Percentiles rank a stretch among this genome's conserved stretches.
Conservation (phyloP, 2,888 invertebrate genomes). For the Itoplectis maculator region DNA sequence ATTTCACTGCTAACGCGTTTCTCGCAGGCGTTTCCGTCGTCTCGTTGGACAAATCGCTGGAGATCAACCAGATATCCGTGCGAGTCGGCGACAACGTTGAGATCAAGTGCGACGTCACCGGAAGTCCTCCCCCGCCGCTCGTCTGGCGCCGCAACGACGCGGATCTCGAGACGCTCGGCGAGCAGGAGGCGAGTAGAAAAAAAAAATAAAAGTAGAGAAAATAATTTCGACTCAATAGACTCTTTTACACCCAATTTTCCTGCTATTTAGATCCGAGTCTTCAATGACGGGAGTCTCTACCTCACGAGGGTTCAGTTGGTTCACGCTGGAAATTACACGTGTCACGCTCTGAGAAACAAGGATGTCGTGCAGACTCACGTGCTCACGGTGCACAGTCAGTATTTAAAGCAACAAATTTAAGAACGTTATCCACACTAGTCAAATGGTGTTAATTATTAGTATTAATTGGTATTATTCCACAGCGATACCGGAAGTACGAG, state of each 20-base stretch:
- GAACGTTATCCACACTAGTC: too few relatives aligned
- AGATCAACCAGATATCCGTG: constrained; percentile 89
- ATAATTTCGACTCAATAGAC: background rate
- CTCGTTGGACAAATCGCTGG: constrained; percentile 89
- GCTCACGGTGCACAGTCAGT: constrained; percentile 90
- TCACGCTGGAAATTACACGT: constrained; percentile 92
- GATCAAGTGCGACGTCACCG: constrained; percentile 91
- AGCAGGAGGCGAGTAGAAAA: constrained; percentile 85
- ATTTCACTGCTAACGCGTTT: background rate
- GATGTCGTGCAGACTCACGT: constrained; percentile 91
- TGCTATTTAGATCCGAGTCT: constrained; percentile 86
- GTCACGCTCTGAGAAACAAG: constrained; percentile 90
- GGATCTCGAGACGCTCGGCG: constrained; percentile 87
- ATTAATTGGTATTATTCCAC: constrained; percentile 46
- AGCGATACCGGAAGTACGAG: constrained; percentile 91
- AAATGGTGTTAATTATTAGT: too few relatives aligned
- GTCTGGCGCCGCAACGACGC: constrained; percentile 90
- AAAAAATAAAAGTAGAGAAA: background rate
- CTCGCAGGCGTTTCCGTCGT: constrained; percentile 89
- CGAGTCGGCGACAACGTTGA: constrained; percentile 91
- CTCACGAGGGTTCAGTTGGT: constrained; percentile 90
- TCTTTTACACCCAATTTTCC: background rate
- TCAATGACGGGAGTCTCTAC: constrained; percentile 91
- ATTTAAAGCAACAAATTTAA: too few relatives aligned
- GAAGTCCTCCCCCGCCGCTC: constrained; percentile 89